phyloP scores from a whole-genome alignment of 2,888 invertebrate genomes.

The Cryptus viduatorius region DNA sequence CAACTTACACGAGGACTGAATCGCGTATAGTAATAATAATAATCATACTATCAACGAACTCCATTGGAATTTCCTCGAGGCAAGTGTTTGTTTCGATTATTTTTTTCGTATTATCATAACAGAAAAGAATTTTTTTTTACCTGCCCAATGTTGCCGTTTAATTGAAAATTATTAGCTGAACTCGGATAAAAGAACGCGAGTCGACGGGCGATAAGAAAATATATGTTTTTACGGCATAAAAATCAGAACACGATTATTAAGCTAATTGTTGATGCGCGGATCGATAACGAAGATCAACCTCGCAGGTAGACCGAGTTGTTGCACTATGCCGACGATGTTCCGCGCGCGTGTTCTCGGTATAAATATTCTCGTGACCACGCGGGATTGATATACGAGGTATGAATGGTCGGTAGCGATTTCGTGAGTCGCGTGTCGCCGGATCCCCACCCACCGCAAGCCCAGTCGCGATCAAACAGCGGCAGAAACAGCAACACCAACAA shows the following conservation, averaged over 20 bases:
- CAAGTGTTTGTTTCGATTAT: background rate
- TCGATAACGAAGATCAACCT: background rate
- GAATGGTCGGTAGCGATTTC: conserved; percentile 48
- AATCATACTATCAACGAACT: background rate
- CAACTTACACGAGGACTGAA: conserved; percentile 23
- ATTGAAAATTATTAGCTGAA: background rate
- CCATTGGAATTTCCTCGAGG: background rate
- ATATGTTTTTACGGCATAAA: too few species aligned
- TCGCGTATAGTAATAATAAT: conserved; percentile 11
- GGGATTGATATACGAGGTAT: conserved; percentile 49
- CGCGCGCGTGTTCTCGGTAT: background rate
- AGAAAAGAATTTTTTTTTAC: too few species aligned
- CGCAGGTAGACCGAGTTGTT: background rate
- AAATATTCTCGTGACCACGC: conserved; percentile 26
- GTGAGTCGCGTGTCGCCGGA: conserved; percentile 41
- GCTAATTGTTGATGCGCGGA: background rate
- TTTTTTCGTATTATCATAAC: background rate
- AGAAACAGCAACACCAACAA: conserved; percentile 54
- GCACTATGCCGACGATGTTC: background rate
- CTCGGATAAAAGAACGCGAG: background rate
- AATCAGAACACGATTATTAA: background rate
- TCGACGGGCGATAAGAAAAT: background rate
- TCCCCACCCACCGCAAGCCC: conserved; percentile 1
- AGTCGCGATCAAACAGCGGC: conserved; percentile 14
- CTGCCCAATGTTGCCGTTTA: background rate